Percentiles rank a stretch among this genome's conserved stretches.
Conservation (phyloP, 37 sponge, comb jelly and placozoan genomes). For the Cliona cf. orientalis region DNA sequence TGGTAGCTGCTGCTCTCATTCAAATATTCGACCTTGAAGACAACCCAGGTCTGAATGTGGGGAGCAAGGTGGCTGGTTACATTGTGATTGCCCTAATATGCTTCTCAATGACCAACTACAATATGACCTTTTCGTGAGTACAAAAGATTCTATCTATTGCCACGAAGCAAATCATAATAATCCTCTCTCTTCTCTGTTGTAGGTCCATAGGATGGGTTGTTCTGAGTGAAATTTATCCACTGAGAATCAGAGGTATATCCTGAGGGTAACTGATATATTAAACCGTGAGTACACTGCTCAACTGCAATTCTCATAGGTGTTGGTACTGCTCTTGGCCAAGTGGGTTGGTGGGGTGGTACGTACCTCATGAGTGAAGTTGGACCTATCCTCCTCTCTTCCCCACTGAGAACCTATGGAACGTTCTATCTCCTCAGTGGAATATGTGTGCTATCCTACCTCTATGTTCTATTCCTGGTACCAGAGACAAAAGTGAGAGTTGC, state of each 20-base stretch:
- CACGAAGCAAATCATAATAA: no score
- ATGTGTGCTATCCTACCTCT: conserved; percentile 16
- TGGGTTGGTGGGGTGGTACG: no score
- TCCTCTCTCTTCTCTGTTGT: not conserved
- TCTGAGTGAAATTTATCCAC: conserved; percentile 70
- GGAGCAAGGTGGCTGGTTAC: no score
- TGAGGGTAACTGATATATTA: no score
- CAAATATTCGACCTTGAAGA: no score
- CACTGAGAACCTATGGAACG: conserved; percentile 47
- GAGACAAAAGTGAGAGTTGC: conserved; percentile 85
- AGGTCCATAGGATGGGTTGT: conserved; percentile 67
- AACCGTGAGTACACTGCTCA: no score
- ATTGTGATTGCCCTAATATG: no score
- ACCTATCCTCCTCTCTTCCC: conserved; percentile 38
- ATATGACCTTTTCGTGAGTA: no score
- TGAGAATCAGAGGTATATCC: conserved; percentile 65
- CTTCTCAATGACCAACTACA: no score
- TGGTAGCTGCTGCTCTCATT: no score
- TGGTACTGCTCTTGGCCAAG: conserved; percentile 7
- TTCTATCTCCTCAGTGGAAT: conserved; percentile 50
- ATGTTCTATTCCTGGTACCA: conserved; percentile 51
- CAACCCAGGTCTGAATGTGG: no score
- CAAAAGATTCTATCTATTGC: no score
- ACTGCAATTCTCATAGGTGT: not conserved
- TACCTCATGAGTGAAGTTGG: not conserved